These are phyloP conservation scores for Scomber japonicus DNA, from an alignment of 2,113 vertebrate species.

Conservation along the genomic window DNA sequence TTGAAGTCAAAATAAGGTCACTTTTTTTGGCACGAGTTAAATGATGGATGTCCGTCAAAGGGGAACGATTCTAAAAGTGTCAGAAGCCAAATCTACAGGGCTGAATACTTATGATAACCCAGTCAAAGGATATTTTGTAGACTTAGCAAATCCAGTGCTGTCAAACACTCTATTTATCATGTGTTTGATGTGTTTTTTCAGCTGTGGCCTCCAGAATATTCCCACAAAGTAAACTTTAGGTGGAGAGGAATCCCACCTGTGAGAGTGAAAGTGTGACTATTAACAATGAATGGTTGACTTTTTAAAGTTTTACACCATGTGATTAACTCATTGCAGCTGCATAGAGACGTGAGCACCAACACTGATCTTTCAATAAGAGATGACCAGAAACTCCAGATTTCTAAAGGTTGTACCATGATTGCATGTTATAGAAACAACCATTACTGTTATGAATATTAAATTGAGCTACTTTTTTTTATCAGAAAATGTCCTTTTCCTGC, in stretches of 20 bases:
- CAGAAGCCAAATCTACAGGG: background rate
- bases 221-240: conserved; percentile 68
- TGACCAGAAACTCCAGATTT: conserved; percentile 24
- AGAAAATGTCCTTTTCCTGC: conserved; percentile 4
- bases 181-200: conserved; percentile 77
- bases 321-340: conserved; percentile 48
- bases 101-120: conserved; percentile 41
- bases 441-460: conserved; percentile 23
- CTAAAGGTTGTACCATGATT: conserved; percentile 46
- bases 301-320: conserved; percentile 3
- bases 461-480: conserved; percentile 39
- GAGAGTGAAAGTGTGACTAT: conserved; percentile 53
- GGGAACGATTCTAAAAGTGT: conserved; percentile 9
- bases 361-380: conserved; percentile 1
- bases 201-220: conserved; percentile 75
- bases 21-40: conserved; percentile 20
- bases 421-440: background rate
- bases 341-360: background rate
- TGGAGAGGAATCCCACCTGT: conserved; percentile 78
- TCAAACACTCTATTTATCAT: conserved; percentile 70
- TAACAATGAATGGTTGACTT: conserved; percentile 32
- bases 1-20: conserved; percentile 66
- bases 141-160: conserved; percentile 62
- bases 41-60: conserved; percentile 58
- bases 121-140: conserved; percentile 57